phyloP scores from a whole-genome alignment of 2,113 vertebrate genomes.

The Meriones unguiculatus region DNA sequence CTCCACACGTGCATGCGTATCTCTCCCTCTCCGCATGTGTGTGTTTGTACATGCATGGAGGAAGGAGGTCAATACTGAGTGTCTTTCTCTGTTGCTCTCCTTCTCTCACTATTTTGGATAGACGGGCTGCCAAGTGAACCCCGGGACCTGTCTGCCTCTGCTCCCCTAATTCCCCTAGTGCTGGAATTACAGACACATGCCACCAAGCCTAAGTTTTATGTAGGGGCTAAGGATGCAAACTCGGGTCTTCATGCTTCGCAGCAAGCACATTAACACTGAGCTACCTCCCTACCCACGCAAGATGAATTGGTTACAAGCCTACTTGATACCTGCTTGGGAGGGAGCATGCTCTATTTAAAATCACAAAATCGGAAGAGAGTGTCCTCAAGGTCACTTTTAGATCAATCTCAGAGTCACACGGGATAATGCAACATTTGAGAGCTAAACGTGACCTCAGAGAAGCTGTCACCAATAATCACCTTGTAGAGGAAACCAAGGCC shows the following conservation, averaged over 20 bases:
- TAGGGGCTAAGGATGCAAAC: background rate
- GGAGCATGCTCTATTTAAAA: background rate
- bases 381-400: background rate
- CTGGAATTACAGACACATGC: background rate
- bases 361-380: background rate
- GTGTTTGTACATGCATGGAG: background rate
- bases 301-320: background rate
- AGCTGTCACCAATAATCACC: background rate
- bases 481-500: background rate
- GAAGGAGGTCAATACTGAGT: background rate
- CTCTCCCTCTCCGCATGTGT: background rate
- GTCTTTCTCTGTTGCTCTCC: background rate
- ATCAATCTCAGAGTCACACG: background rate
- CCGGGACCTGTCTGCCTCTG: background rate
- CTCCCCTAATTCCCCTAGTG: too few species aligned
- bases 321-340: background rate
- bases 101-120: background rate
- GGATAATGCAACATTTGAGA: conserved; percentile 20
- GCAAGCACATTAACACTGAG: background rate
- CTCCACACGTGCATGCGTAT: too few species aligned
- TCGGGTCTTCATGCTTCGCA: background rate
- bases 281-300: background rate
- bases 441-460: background rate
- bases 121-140: background rate
- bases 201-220: background rate